A percentile compares a stretch with the other conserved stretches of the same genome.
phyloP scores from a whole-genome alignment of 2,888 invertebrate species.

The Himalopsyche tibetana region DNA sequence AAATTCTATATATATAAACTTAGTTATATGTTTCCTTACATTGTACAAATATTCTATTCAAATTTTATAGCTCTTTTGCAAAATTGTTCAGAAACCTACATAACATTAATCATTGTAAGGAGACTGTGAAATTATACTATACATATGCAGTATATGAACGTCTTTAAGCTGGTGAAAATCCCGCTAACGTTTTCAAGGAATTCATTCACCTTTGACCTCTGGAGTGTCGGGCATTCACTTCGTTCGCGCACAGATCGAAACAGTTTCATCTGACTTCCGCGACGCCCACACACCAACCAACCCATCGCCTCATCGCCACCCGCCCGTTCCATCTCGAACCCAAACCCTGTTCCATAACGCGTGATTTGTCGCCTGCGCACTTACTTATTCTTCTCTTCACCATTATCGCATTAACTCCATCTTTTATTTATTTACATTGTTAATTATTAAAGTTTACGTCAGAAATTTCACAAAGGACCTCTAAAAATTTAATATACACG shows the following conservation, averaged over 20 bases:
- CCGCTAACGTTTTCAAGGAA: constrained; percentile 1
- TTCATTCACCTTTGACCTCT: constrained; percentile 42
- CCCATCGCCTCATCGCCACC: neutral
- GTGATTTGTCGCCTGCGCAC: constrained; percentile 43
- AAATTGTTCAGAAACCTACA: too few species aligned
- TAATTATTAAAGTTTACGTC: constrained; percentile 24
- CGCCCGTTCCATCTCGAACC: neutral
- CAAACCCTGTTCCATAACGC: neutral
- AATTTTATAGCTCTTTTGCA: too few species aligned
- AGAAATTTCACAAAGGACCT: constrained; percentile 1
- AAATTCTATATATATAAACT: too few species aligned
- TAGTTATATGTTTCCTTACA: too few species aligned
- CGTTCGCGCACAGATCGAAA: constrained; percentile 34
- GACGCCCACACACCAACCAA: neutral
- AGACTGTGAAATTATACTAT: too few species aligned
- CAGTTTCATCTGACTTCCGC: constrained; percentile 43
- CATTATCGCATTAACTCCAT: constrained; percentile 18
- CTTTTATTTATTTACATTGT: constrained; percentile 35
- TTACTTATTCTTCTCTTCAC: neutral
- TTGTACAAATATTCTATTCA: too few species aligned
- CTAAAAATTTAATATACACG: constrained; percentile 3
- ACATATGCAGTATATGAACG: too few species aligned
- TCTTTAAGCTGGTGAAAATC: neutral
- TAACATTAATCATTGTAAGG: too few species aligned
- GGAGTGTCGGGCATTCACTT: constrained; percentile 32